Evolutionary conservation across 2,797 vertebrate genomes (phyloP).

Genomic region (Spizella passerina): DNA sequence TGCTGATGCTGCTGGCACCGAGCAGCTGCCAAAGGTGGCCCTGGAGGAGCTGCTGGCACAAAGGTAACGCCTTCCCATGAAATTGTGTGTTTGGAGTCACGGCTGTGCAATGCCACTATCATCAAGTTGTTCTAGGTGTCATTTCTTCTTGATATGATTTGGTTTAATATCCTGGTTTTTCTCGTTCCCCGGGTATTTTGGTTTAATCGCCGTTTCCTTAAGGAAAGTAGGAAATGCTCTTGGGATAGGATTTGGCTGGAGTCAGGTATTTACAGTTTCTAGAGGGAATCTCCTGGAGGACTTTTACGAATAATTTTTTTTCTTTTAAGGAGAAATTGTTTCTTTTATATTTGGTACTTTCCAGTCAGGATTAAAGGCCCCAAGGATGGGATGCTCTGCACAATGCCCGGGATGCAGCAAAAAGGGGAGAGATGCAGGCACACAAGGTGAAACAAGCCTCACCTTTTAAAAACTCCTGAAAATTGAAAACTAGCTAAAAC

Average conservation of each 20-base stretch:
- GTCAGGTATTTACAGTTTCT: background rate
- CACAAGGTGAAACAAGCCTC: rapidly evolving
- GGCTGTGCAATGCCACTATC: rapidly evolving
- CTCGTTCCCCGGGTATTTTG: background rate
- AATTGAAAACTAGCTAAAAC: background rate
- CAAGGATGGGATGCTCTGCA: background rate
- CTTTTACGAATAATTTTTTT: background rate
- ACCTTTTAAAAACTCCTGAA: background rate
- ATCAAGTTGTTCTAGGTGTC: rapidly evolving
- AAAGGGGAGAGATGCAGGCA: rapidly evolving
- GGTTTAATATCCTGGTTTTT: no score
- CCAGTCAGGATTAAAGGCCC: background rate
- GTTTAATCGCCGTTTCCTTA: background rate
- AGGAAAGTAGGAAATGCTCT: background rate
- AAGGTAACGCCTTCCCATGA: background rate
- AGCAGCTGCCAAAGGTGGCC: background rate
- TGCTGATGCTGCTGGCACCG: background rate
- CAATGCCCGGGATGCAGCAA: background rate
- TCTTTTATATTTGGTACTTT: background rate
- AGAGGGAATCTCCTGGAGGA: background rate
- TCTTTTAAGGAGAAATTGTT: background rate
- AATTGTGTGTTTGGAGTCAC: background rate
- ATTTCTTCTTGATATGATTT: background rate
- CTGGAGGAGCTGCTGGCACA: rapidly evolving
- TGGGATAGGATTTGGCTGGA: background rate